Evolutionary conservation across 1,140 invertebrate species (phyloP), one percentile per base, ranked within the genome.

Genomic region (Apis dorsata): DNA sequence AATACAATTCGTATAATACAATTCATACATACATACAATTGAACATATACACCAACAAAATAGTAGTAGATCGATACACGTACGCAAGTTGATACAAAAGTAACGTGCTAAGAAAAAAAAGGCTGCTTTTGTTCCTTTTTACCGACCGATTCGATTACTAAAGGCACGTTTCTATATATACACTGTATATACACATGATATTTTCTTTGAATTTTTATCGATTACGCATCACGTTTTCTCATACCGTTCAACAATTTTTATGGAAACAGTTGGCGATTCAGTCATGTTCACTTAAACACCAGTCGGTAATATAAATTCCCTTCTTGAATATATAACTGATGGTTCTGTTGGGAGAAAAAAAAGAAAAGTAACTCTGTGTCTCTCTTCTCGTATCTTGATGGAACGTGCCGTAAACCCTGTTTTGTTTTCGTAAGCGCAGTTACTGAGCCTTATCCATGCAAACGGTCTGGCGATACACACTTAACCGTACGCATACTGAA

Each of bases 401-500:
- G 17, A 63, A 65, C 59, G 74, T 19, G 73, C 53, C 44, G 24
- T 13, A 13, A 24, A 28, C 11, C 24, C 60, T 9, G 19, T 53
- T 65, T 73, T 62, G 69, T 80, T 73, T 73, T 63, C 34, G 55
- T 71, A 13, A 79, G 66, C 66, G 34, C 57, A n/a, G 65, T 71
- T 34, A 79, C 34, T 19, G 15, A 78, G 66, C 19, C 51, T 78
- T 21, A 15, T 55, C 75, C 63, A 34, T 28, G 49, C 49, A 7
- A 60, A 69, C 72, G 44, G 17, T 28, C 57, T 11, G 11, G 0
- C 24, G 49, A 62, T 51, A 21, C 71, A 55, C 71, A 53, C 51
- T 75, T 51, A 53, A 59, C 60, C 53, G 70, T 49, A 62, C 70
- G 44, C 60, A 71, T 17, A 59, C 68, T 71, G 55, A 66, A 60